Conservation (phyloP, 2,888 invertebrate genomes). For the Mythimna vitellina region DNA sequence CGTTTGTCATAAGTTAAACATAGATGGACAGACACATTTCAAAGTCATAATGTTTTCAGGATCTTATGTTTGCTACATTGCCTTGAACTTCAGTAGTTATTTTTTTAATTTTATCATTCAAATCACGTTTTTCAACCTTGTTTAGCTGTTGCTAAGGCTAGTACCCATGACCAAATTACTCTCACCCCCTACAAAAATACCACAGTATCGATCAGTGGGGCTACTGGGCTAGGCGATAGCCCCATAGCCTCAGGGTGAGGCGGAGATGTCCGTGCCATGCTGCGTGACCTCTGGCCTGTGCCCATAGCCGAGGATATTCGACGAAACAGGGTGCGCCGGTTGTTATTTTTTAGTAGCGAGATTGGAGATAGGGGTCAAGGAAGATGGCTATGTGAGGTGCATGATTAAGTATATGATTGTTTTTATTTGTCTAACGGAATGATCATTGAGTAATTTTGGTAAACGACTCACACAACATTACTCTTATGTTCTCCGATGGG, state of each 20-base stretch:
- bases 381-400: conserved; percentile 41
- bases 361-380: conserved; percentile 42
- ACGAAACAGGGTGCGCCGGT: conserved; percentile 42
- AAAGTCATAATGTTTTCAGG: no score
- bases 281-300: conserved; percentile 87
- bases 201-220: conserved; percentile 64
- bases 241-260: conserved; percentile 84
- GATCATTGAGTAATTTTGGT: background rate
- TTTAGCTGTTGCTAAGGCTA: conserved; percentile 43
- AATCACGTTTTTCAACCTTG: background rate
- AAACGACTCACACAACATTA: background rate
- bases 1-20: background rate
- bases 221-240: conserved; percentile 70
- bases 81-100: no score
- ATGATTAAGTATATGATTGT: conserved; percentile 20
- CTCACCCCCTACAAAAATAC: conserved; percentile 61
- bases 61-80: no score
- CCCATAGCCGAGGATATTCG: conserved; percentile 73
- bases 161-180: conserved; percentile 47
- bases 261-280: conserved; percentile 87
- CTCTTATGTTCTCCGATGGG: no score
- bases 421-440: background rate
- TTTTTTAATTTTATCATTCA: no score
- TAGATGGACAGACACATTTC: background rate
- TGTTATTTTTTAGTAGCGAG: conserved; percentile 15